phyloP scores from a whole-genome alignment of 2,797 vertebrate genomes.

The Okamejei kenojei region DNA sequence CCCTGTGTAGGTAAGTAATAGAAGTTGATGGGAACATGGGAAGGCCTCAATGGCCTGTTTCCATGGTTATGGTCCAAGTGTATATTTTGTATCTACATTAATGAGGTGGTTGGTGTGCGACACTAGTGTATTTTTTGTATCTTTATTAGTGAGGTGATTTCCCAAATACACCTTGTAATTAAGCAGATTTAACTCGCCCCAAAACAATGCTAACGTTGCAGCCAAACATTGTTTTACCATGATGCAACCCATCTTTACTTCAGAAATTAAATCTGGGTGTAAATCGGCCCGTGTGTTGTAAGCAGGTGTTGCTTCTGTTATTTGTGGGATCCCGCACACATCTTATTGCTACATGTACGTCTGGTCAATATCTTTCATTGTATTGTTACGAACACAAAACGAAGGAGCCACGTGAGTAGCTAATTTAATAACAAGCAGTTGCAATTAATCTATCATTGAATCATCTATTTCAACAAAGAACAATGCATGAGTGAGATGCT shows the following conservation, averaged over 20 bases:
- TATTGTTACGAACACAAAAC: neutral
- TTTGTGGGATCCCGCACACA: neutral
- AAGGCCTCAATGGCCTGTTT: no score
- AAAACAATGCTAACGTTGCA: neutral
- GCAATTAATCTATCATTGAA: neutral
- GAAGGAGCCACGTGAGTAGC: neutral
- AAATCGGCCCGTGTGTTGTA: neutral
- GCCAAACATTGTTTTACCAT: neutral
- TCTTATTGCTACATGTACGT: no score
- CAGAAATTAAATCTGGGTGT: neutral
- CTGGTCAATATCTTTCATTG: neutral
- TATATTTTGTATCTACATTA: no score
- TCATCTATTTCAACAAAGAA: neutral
- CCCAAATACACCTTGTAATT: neutral
- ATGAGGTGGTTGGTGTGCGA: no score
- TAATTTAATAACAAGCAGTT: neutral
- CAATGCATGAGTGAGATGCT: neutral
- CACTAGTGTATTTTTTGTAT: neutral
- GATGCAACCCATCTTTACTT: neutral
- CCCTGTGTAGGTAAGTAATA: no score
- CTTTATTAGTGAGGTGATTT: neutral
- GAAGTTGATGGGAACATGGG: no score
- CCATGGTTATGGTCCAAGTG: no score
- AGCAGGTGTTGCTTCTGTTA: neutral
- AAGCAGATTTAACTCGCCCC: neutral